Evolutionary conservation across 2,888 invertebrate species (phyloP).

Genomic region (Neelides folsomi): DNA sequence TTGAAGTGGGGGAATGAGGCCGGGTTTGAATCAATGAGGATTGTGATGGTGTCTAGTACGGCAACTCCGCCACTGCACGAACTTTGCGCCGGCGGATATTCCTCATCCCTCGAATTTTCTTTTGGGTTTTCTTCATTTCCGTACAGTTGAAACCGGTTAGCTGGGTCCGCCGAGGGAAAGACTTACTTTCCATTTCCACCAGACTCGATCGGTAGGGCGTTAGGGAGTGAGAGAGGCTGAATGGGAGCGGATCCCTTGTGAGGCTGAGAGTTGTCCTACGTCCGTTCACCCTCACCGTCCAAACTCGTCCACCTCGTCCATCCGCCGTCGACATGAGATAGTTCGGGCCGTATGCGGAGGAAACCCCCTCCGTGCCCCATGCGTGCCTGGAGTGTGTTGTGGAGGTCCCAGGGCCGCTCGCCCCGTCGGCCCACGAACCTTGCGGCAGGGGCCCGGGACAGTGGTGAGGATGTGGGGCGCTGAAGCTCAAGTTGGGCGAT

Average conservation of each 20-base stretch:
- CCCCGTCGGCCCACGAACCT: neutral
- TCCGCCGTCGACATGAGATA: no score
- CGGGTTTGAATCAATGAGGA: no score
- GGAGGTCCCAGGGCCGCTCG: neutral
- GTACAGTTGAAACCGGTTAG: constrained; percentile 20
- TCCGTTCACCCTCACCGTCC: neutral
- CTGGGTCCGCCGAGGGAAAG: constrained; percentile 15
- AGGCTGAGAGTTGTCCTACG: neutral
- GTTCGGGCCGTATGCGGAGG: no score
- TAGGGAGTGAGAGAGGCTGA: neutral
- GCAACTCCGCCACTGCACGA: neutral
- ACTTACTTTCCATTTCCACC: constrained; percentile 16
- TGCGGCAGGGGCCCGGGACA: neutral
- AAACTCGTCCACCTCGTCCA: no score
- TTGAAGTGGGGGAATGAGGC: no score
- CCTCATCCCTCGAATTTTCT: constrained; percentile 19
- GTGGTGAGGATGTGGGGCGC: neutral
- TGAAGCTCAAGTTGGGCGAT: neutral
- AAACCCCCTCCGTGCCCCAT: no score
- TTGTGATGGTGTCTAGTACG: no score
- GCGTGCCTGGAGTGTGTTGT: neutral
- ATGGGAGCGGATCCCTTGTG: neutral
- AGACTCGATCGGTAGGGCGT: constrained; percentile 3
- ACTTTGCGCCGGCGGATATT: constrained; percentile 21
- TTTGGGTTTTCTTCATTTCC: constrained; percentile 22